Conservation (phyloP, 2,888 invertebrate genomes). For the Idaea biselata region DNA sequence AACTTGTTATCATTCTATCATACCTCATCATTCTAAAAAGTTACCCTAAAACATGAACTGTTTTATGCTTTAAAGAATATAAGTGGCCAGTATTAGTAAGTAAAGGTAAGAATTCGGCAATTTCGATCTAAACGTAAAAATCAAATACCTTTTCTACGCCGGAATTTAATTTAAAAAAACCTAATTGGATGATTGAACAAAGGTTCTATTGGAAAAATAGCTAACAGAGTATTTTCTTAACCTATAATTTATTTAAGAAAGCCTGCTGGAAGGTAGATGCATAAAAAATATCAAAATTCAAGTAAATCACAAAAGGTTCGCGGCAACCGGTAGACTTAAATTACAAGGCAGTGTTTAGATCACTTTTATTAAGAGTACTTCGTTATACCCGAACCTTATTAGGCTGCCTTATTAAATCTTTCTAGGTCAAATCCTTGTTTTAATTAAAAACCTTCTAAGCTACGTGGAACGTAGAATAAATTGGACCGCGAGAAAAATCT, state of each 20-base stretch:
- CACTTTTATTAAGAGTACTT: slow-evolving; percentile 1
- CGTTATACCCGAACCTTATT: slow-evolving; percentile 16
- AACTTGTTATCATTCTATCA: too few relatives aligned
- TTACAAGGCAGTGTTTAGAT: not conserved
- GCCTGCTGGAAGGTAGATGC: too few relatives aligned
- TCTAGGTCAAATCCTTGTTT: slow-evolving; percentile 18
- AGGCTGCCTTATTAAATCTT: slow-evolving; percentile 21
- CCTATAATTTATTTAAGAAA: not conserved
- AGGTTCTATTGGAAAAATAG: not conserved
- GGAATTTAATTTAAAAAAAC: not conserved
- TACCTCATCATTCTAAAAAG: too few relatives aligned
- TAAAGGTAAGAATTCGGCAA: not conserved
- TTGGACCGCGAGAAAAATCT: slow-evolving; percentile 19
- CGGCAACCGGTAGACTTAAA: not conserved
- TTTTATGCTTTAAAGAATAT: too few relatives aligned
- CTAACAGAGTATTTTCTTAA: not conserved
- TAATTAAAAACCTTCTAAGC: slow-evolving; percentile 19
- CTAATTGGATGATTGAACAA: slow-evolving; percentile 1
- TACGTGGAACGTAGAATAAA: slow-evolving; percentile 18
- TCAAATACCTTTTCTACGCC: not conserved
- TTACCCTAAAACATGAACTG: too few relatives aligned
- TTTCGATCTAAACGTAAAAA: slow-evolving; percentile 3
- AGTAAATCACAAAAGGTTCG: not conserved
- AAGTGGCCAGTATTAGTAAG: too few relatives aligned
- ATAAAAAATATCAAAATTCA: not conserved